Evolutionary conservation across 2,113 vertebrate genomes (phyloP), one percentile per base, ranked within the genome.

Genomic region (Pyrgilauda ruficollis): DNA sequence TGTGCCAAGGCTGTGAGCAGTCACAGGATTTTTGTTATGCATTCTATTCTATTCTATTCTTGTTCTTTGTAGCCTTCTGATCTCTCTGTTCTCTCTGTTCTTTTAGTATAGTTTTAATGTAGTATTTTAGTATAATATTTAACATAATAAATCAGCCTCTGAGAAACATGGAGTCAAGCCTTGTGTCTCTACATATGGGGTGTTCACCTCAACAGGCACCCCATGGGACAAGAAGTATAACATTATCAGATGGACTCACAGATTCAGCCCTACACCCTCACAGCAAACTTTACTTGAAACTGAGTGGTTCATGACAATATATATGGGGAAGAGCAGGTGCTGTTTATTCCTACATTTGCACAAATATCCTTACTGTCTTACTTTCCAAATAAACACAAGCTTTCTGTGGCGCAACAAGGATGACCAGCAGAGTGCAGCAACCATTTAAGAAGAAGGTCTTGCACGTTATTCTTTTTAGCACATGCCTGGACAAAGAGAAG

Each of bases 351-450:
- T 10, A 28, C 2, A 3, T 37, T 23, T 41, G 15, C 8, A 13
- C 19, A 49, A 1, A 2, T 4, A 15, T 14, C 15, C 8, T 63
- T 41, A 15, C 18, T 41, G 10, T 26, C 11, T 56, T 33, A 8
- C 7, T 24, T 7, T 79, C 37, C 46, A 85, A 79, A 59, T 16
- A 67, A 80, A 47, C 5, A 8, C 7, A 53, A 70, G 7, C 1
- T 50, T 87, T 82, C 59, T 43, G 23, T 50, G 67, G n/a, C 49
- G 26, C 46, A 3, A 73, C 53, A 73, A 61, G 74, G 23, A 18
- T 4, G 33, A 68, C 94, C 91, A 96, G 66, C 62, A 96, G 89
- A 96, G 87, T 75, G 91, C 91, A 94, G 91, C 58, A 91, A 69
- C 47, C 15, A 35, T 96, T 89, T 84, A n/a, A 89, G 37, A 78